Conservation (phyloP, 1,140 invertebrate species). For the Dendrolimus punctatus region DNA sequence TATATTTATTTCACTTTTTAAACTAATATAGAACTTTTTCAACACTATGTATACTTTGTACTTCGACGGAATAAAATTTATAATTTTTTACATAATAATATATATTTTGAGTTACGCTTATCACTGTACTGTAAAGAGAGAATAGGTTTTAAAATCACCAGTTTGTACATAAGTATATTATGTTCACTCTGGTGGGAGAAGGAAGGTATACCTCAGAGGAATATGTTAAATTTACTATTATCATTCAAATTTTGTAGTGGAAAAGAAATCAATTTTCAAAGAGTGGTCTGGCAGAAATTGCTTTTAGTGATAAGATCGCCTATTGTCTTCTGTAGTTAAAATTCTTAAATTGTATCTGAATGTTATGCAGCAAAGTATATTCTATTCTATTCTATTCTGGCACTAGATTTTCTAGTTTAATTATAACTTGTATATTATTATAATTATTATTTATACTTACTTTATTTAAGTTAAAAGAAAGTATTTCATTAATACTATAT, state of each 20-base stretch:
- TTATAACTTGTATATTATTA: too few species aligned
- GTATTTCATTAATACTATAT: too few species aligned
- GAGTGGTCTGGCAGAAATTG: too few species aligned
- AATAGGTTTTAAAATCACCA: conserved; percentile 23
- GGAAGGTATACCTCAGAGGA: conserved; percentile 40
- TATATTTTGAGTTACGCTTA: conserved; percentile 57
- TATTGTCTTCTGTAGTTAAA: too few species aligned
- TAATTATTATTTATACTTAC: too few species aligned
- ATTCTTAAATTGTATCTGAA: too few species aligned
- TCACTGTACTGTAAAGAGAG: conserved; percentile 51
- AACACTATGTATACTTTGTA: conserved; percentile 62
- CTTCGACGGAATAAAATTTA: conserved; percentile 62
- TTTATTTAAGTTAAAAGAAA: too few species aligned
- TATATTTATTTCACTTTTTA: conserved; percentile 31
- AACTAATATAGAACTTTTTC: conserved; percentile 26
- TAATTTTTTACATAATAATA: conserved; percentile 55
- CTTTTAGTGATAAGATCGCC: too few species aligned
- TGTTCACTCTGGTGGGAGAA: conserved; percentile 41
- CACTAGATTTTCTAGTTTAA: too few species aligned
- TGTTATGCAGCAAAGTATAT: too few species aligned
- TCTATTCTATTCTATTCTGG: too few species aligned
- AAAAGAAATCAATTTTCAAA: conserved; percentile 2
- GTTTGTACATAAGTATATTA: conserved; percentile 48
- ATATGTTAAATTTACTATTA: conserved; percentile 23
- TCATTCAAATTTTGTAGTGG: conserved; percentile 1